Conservation (phyloP, 1,140 invertebrate genomes). For the Micrasema longulum region DNA sequence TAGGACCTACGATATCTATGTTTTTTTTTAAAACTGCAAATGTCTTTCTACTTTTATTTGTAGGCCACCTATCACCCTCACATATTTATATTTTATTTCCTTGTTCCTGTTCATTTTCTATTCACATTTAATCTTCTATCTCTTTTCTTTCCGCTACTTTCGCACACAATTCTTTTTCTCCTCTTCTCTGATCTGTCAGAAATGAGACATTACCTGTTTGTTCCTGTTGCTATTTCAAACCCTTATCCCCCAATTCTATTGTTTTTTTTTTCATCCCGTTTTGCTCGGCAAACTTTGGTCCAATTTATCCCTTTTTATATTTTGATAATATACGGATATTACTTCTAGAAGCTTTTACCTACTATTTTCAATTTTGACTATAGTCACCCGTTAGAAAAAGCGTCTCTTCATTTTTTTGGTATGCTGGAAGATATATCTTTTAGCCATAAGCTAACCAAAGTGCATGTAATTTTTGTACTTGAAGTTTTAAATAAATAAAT, state of each 20-base stretch:
- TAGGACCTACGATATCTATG: too few species aligned
- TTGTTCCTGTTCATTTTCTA: too few species aligned
- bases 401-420: too few species aligned
- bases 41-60: too few species aligned
- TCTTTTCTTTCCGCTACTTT: background rate
- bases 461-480: too few species aligned
- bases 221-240: constrained; percentile 25
- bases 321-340: constrained; percentile 14
- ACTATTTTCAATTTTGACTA: background rate
- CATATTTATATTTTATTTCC: too few species aligned
- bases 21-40: too few species aligned
- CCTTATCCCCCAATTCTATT: constrained; percentile 9
- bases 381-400: too few species aligned
- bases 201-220: constrained; percentile 21
- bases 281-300: constrained; percentile 19
- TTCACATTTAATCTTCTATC: background rate
- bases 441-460: too few species aligned
- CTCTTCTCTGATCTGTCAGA: constrained; percentile 13
- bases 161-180: constrained; percentile 20
- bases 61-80: too few species aligned
- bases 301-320: constrained; percentile 25
- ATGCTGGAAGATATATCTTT: too few species aligned
- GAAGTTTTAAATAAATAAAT: too few species aligned
- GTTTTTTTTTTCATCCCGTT: constrained; percentile 21
- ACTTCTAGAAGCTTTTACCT: background rate